These are phyloP conservation scores for Perodicticus potto DNA, from an alignment of 2,797 vertebrate genomes.

Conservation along the genomic window DNA sequence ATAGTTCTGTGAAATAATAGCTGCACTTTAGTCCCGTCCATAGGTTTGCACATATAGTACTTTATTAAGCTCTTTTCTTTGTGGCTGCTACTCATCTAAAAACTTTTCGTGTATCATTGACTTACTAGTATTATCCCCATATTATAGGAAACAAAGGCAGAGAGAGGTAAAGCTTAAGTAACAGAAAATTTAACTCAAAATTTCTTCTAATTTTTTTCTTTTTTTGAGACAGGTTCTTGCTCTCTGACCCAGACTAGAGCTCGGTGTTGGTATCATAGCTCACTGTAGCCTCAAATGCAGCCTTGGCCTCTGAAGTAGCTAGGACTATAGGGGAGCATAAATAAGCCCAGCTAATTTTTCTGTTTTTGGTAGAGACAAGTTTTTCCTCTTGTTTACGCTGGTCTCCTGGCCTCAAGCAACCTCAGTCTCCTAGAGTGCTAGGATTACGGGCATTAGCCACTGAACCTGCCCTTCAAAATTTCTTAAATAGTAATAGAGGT, in stretches of 20 bases:
- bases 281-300: too few relatives aligned
- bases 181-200: background rate
- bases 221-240: too few relatives aligned
- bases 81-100: background rate
- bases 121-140: background rate
- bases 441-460: background rate
- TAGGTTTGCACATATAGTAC: background rate
- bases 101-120: background rate
- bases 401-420: background rate
- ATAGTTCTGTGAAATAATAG: background rate
- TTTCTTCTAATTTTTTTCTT: background rate
- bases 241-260: too few relatives aligned
- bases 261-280: too few relatives aligned
- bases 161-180: background rate
- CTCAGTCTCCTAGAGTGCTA: background rate
- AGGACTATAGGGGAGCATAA: too few relatives aligned
- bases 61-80: constrained; percentile 24
- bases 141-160: background rate
- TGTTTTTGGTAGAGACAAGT: too few relatives aligned
- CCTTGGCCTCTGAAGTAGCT: too few relatives aligned
- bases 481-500: background rate
- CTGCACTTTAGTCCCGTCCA: background rate
- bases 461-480: too few relatives aligned
- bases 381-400: too few relatives aligned
- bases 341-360: too few relatives aligned